Evolutionary conservation across 2,113 vertebrate species (phyloP).

Genomic region (Myiozetetes cayanensis): DNA sequence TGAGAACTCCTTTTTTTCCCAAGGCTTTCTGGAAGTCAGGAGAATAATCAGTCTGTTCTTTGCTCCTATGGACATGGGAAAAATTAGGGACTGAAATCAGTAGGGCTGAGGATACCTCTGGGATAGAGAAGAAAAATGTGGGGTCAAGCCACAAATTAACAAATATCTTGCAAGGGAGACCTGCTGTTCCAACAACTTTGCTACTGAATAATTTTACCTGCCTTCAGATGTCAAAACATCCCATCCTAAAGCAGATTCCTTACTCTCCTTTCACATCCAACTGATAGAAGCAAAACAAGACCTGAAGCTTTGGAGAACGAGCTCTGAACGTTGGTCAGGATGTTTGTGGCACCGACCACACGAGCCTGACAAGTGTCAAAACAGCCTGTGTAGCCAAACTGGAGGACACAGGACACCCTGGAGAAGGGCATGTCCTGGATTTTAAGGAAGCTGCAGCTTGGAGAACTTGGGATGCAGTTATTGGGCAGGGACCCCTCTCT

Average conservation of each 20-base stretch:
- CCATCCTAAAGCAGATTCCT: not conserved
- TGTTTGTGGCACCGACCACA: not conserved
- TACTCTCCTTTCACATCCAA: not conserved
- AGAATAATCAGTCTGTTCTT: not conserved
- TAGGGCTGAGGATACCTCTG: not conserved
- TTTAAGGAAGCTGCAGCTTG: not conserved
- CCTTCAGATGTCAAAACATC: not conserved
- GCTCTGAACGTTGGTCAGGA: not conserved
- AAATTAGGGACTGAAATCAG: not conserved
- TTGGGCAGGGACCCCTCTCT: not conserved
- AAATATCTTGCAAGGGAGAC: not conserved
- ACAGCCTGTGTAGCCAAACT: not conserved
- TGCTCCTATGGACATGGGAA: not conserved
- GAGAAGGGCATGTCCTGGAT: not conserved
- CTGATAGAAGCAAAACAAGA: not conserved
- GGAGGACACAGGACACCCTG: rapidly evolving
- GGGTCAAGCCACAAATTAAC: not conserved
- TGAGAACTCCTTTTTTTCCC: not conserved
- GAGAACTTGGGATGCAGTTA: not conserved
- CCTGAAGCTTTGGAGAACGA: not conserved
- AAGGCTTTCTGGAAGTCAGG: not conserved
- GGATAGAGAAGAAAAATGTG: not conserved
- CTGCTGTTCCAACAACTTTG: not conserved
- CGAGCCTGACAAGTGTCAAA: rapidly evolving
- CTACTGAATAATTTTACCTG: not conserved